Conservation (phyloP, 2,113 vertebrate species). For the Siniperca chuatsi region DNA sequence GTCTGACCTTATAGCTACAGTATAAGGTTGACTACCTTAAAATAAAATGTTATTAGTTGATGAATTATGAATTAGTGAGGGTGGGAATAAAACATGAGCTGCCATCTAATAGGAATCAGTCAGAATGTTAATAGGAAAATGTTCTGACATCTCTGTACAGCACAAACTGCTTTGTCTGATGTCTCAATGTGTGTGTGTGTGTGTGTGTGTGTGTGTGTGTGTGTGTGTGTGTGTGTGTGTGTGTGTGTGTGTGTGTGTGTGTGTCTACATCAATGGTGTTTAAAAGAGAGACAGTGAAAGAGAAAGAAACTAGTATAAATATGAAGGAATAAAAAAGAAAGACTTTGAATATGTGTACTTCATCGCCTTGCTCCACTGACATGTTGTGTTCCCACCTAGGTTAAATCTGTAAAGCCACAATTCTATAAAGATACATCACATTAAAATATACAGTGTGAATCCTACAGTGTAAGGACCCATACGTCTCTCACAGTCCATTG, state of each 20-base stretch:
- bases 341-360: background rate
- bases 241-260: background rate
- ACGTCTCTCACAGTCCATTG: conserved; percentile 2
- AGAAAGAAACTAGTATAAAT: background rate
- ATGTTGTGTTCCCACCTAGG: background rate
- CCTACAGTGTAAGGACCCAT: background rate
- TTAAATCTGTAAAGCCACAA: conserved; percentile 27
- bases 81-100: conserved; percentile 38
- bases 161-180: conserved; percentile 8
- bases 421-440: background rate
- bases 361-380: background rate
- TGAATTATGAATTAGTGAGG: conserved; percentile 51
- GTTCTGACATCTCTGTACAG: conserved; percentile 22
- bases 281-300: background rate
- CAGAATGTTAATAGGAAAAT: conserved; percentile 38
- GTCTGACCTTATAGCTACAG: conserved; percentile 13
- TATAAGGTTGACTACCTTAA: conserved; percentile 33
- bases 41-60: conserved; percentile 39
- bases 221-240: background rate
- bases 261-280: background rate
- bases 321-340: background rate
- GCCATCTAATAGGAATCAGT: conserved; percentile 26
- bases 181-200: conserved; percentile 14
- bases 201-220: background rate
- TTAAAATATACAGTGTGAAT: conserved; percentile 32